Conservation (phyloP, 2,113 vertebrate species). For the Mirza zaza region DNA sequence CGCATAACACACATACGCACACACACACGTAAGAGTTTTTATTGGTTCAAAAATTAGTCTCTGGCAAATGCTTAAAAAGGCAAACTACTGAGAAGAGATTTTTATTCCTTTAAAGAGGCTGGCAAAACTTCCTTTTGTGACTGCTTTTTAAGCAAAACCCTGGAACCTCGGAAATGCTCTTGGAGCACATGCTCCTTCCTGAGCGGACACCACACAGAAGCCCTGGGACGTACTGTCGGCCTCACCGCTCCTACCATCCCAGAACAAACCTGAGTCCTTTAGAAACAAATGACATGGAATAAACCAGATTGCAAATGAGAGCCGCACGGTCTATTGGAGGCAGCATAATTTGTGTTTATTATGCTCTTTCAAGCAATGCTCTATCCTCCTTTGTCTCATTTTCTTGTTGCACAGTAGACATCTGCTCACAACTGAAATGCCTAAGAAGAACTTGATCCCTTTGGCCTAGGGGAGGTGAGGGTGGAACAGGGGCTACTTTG, state of each 20-base stretch:
- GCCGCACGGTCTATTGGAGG: neutral
- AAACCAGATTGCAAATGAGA: slow-evolving; percentile 63
- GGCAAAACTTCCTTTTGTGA: neutral
- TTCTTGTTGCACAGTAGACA: slow-evolving; percentile 20
- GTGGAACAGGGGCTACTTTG: neutral
- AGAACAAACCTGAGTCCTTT: slow-evolving; percentile 54
- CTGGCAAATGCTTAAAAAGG: neutral
- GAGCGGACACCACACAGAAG: neutral
- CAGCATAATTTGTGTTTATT: slow-evolving; percentile 44
- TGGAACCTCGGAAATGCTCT: neutral
- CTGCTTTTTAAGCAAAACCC: slow-evolving; percentile 30
- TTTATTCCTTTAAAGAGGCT: neutral
- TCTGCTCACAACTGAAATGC: slow-evolving; percentile 40
- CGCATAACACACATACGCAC: neutral
- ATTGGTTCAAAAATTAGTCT: slow-evolving; percentile 38
- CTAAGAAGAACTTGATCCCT: slow-evolving; percentile 36
- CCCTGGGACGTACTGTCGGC: neutral
- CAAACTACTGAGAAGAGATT: neutral
- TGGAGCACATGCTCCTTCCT: neutral
- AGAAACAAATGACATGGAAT: slow-evolving; percentile 61
- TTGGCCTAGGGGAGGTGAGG: slow-evolving; percentile 15
- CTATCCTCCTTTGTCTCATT: slow-evolving; percentile 56
- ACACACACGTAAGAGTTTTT: slow-evolving; percentile 30
- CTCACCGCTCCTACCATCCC: neutral
- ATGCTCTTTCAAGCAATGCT: slow-evolving; percentile 46